Percentiles rank a stretch among this genome's conserved stretches.
Evolutionary conservation across 2,113 vertebrate species (phyloP).

Genomic region (Corythornis madagascariensis): DNA sequence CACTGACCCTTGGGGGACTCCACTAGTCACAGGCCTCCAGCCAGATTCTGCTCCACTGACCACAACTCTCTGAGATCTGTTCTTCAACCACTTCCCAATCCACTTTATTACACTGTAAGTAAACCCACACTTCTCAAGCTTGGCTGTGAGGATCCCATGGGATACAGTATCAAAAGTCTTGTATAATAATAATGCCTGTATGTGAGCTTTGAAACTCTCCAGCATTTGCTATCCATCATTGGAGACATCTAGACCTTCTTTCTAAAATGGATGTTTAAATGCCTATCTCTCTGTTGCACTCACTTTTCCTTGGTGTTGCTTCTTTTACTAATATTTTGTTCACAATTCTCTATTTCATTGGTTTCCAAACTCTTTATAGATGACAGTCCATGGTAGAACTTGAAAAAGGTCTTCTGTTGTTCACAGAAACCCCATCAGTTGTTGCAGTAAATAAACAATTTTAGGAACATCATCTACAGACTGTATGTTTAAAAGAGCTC

Average conservation of each 20-base stretch:
- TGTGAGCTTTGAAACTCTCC: background rate
- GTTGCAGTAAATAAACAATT: background rate
- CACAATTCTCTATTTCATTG: background rate
- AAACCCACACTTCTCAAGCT: too few species aligned
- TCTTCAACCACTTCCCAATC: too few species aligned
- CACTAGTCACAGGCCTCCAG: too few species aligned
- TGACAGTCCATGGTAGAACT: background rate
- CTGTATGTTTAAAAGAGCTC: background rate
- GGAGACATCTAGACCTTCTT: background rate
- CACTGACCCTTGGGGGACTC: too few species aligned
- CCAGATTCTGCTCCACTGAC: too few species aligned
- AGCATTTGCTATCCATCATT: background rate
- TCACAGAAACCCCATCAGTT: background rate
- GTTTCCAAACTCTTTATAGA: background rate
- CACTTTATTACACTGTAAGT: too few species aligned
- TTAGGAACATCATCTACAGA: background rate
- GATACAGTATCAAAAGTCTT: too few species aligned
- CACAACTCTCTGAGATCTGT: too few species aligned
- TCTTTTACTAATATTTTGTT: background rate
- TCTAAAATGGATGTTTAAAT: background rate
- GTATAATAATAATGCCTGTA: background rate
- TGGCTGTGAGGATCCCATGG: too few species aligned
- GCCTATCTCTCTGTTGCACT: background rate
- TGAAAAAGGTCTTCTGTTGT: background rate
- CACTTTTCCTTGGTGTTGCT: background rate